A percentile compares a stretch with the other conserved stretches of the same genome.
phyloP scores from a whole-genome alignment of 1,140 invertebrate genomes.

The Psix sp. region DNA sequence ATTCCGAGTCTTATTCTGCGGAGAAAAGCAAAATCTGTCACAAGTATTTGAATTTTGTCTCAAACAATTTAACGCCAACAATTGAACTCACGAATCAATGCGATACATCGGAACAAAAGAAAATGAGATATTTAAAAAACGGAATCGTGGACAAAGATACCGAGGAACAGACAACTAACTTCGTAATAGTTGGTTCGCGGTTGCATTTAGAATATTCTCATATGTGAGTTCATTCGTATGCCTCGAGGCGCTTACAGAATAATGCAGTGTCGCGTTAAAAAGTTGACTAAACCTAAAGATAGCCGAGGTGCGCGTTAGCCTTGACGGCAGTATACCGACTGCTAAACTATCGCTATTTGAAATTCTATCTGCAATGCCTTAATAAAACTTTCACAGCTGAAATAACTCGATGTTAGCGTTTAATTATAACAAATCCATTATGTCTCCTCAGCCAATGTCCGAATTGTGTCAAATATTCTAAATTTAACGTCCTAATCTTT shows the following conservation, averaged over 20 bases:
- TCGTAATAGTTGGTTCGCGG: slow-evolving; percentile 43
- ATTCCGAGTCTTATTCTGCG: too few relatives aligned
- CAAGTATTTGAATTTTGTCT: too few relatives aligned
- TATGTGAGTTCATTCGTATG: slow-evolving; percentile 58
- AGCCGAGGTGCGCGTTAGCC: slow-evolving; percentile 57
- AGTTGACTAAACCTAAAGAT: slow-evolving; percentile 69
- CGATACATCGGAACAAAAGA: slow-evolving; percentile 20
- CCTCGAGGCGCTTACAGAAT: slow-evolving; percentile 62
- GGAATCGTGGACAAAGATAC: slow-evolving; percentile 34
- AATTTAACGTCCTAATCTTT: too few relatives aligned
- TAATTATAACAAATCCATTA: too few relatives aligned
- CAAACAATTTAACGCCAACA: slow-evolving; percentile 14
- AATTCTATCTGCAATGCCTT: not conserved
- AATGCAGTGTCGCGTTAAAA: slow-evolving; percentile 63
- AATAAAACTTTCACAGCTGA: too few relatives aligned
- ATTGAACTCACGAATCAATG: slow-evolving; percentile 23
- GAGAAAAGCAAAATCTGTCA: too few relatives aligned
- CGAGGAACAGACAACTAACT: slow-evolving; percentile 40
- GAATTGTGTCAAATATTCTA: too few relatives aligned
- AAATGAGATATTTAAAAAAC: slow-evolving; percentile 23
- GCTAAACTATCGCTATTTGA: slow-evolving; percentile 29
- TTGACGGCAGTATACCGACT: slow-evolving; percentile 60
- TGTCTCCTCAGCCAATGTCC: too few relatives aligned
- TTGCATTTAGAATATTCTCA: slow-evolving; percentile 60
- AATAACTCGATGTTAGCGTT: too few relatives aligned